Evolutionary conservation across 1,140 invertebrate genomes (phyloP), one percentile per base, ranked within the genome.

Genomic region (Littorina saxatilis): DNA sequence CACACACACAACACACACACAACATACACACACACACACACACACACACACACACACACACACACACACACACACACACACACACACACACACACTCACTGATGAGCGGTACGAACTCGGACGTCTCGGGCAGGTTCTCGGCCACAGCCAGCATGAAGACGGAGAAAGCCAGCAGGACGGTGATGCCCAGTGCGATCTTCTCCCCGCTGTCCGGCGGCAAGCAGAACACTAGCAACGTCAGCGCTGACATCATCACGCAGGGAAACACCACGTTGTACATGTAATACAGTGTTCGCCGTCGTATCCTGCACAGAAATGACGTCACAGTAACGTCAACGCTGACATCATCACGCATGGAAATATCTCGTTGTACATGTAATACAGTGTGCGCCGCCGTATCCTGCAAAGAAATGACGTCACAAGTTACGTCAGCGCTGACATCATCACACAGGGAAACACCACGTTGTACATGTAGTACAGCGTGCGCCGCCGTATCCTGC

Each of bases 111-210:
- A 95, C 94, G 79, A 92, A 94, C 84, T 94, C 94, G 17, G 94
- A 94, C 5, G 94, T 95, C 85, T 94, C 93, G 15, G 94, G 94
- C 87, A 94, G 92, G 82, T 94, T 94, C 87, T 94, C 94, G 13
- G 94, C 93, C 39, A 95, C 94, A 52, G 93, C 92, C 73, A 94
- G 86, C 93, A 94, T 94, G 87, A 95, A 94, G 52, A 95, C 94
- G 68, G 93, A 94, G 84, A 95, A 94, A 1, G 94, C 93, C 13
- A 95, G 88, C 3, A 95, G 90, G 20, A 95, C 93, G 11, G 94
- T 94, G 70, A 95, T 91, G 47, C 94, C 94, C 4, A 94, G 92
- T 4, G 94, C 93, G 37, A 94, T 93, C 86, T 94, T 94, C 87
- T 94, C 94, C 0, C 94, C 94, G 13, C 92, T 93, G 82, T 94